Conservation (phyloP, 2,888 invertebrate species). For the Liposcelis brunnea region DNA sequence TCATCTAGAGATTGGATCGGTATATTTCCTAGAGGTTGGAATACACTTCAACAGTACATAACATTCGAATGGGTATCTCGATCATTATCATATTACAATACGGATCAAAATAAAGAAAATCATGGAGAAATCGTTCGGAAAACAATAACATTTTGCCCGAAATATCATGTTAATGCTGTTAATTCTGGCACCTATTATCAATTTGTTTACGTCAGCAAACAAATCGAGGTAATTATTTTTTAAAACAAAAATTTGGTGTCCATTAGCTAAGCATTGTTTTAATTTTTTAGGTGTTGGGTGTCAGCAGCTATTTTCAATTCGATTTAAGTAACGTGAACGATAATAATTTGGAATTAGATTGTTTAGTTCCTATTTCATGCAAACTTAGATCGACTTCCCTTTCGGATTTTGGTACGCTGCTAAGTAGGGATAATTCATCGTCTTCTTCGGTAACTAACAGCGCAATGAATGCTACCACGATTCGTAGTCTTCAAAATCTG, state of each 20-base stretch:
- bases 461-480: too few relatives aligned
- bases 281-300: neutral
- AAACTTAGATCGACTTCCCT: too few relatives aligned
- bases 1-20: neutral
- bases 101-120: neutral
- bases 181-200: neutral
- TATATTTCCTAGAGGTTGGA: slow-evolving; percentile 2
- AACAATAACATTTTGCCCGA: neutral
- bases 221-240: slow-evolving; percentile 5
- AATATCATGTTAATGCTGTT: neutral
- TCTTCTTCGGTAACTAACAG: too few relatives aligned
- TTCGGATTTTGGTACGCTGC: too few relatives aligned
- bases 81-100: neutral
- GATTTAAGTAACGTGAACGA: neutral
- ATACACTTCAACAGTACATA: neutral
- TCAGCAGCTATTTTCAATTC: neutral
- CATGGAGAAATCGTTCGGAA: neutral
- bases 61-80: slow-evolving; percentile 6
- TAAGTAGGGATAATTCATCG: too few relatives aligned
- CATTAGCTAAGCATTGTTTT: neutral
- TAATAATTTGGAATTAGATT: too few relatives aligned
- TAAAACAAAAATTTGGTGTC: neutral
- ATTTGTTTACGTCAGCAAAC: slow-evolving; percentile 7
- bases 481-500: too few relatives aligned
- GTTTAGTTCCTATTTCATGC: too few relatives aligned